phyloP scores from a whole-genome alignment of 2,888 invertebrate species.

The Tenthredo livida region DNA sequence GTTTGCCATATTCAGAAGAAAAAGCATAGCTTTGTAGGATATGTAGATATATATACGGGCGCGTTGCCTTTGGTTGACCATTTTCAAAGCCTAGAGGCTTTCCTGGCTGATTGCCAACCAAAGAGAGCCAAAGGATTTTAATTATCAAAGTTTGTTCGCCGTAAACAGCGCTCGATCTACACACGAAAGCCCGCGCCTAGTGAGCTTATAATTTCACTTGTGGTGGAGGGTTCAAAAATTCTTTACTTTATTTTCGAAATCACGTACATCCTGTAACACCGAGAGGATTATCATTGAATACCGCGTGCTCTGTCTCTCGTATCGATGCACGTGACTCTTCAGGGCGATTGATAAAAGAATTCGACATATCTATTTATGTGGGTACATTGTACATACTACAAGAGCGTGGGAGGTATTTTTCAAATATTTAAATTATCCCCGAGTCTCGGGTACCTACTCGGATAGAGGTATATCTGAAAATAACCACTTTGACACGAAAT shows the following conservation, averaged over 20 bases:
- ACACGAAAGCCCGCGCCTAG: not conserved
- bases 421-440: conserved; percentile 8
- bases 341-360: conserved; percentile 36
- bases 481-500: conserved; percentile 60
- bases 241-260: not conserved
- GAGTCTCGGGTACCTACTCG: not conserved
- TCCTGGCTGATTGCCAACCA: conserved; percentile 73
- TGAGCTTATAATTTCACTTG: conserved; percentile 20
- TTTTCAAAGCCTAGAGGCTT: conserved; percentile 72
- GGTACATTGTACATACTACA: not conserved
- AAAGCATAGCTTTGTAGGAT: conserved; percentile 24
- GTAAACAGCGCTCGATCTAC: conserved; percentile 69
- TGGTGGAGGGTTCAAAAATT: not conserved
- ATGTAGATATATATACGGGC: not conserved
- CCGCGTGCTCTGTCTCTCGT: not conserved
- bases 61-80: conserved; percentile 68
- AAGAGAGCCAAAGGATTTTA: conserved; percentile 75
- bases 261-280: not conserved
- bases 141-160: conserved; percentile 76
- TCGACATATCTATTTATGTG: too few species aligned
- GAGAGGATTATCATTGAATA: not conserved
- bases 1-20: conserved; percentile 41
- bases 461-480: conserved; percentile 47
- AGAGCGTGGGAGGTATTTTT: conserved; percentile 8
- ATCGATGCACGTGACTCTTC: not conserved